phyloP scores from a whole-genome alignment of 1,140 invertebrate species.

The Drosophila sp. region DNA sequence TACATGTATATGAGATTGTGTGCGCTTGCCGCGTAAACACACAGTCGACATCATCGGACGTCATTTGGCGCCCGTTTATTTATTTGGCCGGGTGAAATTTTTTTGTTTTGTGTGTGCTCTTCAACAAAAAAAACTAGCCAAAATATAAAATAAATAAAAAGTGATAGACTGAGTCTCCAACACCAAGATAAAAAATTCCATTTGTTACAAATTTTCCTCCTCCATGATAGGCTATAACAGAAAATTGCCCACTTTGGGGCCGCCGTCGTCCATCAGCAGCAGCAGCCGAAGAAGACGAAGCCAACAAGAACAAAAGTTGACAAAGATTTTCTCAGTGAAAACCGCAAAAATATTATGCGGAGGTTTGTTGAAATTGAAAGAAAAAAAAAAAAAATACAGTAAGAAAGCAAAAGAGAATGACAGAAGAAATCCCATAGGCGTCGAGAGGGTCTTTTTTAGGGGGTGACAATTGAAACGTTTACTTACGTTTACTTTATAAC shows the following conservation, averaged over 20 bases:
- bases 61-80: constrained; percentile 76
- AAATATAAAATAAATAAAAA: constrained; percentile 16
- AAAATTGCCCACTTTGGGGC: constrained; percentile 27
- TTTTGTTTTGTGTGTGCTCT: constrained; percentile 16
- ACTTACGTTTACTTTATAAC: too few species aligned
- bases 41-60: constrained; percentile 40
- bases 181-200: not conserved
- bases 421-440: constrained; percentile 9
- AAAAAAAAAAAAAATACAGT: not conserved
- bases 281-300: constrained; percentile 19
- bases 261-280: not conserved
- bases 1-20: constrained; percentile 35
- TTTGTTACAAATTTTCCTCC: constrained; percentile 19
- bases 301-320: constrained; percentile 28
- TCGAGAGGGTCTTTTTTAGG: not conserved
- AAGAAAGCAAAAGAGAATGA: not conserved
- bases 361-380: constrained; percentile 40
- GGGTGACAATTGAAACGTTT: too few species aligned
- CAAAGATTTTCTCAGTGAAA: constrained; percentile 63
- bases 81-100: constrained; percentile 62
- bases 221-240: constrained; percentile 38
- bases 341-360: constrained; percentile 66
- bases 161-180: constrained; percentile 9
- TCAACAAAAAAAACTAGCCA: not conserved
- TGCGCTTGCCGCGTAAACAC: constrained; percentile 57